A percentile compares a stretch with the other conserved stretches of the same genome.
Evolutionary conservation across 2,113 vertebrate species (phyloP).

Genomic region (Prunella fulvescens): DNA sequence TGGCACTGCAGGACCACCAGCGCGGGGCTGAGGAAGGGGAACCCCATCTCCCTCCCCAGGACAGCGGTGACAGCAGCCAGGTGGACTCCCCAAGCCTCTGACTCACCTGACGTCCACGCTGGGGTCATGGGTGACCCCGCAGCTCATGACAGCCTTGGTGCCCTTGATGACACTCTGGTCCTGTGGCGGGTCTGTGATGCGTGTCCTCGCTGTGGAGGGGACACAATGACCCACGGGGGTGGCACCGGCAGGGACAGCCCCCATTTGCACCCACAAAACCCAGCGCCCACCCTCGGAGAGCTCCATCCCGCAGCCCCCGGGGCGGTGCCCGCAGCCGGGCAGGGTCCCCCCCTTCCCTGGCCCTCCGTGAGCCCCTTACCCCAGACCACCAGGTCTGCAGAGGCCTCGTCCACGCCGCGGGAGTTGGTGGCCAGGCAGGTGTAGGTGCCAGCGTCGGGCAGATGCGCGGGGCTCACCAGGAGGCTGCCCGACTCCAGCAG

Average conservation of each 20-base stretch:
- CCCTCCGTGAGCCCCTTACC: slow-evolving; percentile 69
- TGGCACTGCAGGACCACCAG: slow-evolving; percentile 42
- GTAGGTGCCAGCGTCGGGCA: slow-evolving; percentile 88
- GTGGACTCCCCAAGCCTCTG: fast-evolving
- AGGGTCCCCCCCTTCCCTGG: not conserved
- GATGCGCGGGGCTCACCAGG: slow-evolving; percentile 88
- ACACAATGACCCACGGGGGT: not conserved
- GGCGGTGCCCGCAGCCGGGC: fast-evolving
- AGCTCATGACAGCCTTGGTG: slow-evolving; percentile 92
- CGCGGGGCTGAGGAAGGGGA: not conserved
- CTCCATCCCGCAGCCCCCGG: not conserved
- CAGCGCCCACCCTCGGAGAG: fast-evolving
- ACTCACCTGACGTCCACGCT: slow-evolving; percentile 86
- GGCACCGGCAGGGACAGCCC: not conserved
- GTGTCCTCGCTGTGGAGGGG: slow-evolving; percentile 82
- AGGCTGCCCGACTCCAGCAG: slow-evolving; percentile 94
- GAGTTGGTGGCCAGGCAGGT: slow-evolving; percentile 96
- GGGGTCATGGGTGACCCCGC: slow-evolving; percentile 90
- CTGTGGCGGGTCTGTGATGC: slow-evolving; percentile 87
- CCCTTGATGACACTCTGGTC: slow-evolving; percentile 98
- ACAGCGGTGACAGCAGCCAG: not conserved
- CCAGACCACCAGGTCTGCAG: slow-evolving; percentile 91
- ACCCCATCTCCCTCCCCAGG: not conserved
- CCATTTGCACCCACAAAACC: not conserved
- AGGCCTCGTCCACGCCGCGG: slow-evolving; percentile 89